Conservation (phyloP, 2,888 invertebrate genomes). For the Heliothis peltigera region DNA sequence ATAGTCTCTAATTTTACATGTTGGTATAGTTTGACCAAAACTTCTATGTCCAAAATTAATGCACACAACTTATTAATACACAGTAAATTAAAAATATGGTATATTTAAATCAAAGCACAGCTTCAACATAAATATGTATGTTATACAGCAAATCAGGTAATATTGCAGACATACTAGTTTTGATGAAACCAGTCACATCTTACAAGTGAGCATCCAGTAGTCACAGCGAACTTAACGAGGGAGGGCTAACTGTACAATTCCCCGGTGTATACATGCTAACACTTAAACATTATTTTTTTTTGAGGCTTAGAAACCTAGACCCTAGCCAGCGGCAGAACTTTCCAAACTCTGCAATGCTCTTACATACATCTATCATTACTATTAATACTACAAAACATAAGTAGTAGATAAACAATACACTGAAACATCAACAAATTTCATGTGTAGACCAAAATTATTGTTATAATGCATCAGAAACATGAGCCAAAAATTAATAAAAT, state of each 20-base stretch:
- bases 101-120: constrained; percentile 83
- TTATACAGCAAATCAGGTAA: constrained; percentile 70
- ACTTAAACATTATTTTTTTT: constrained; percentile 89
- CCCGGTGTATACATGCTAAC: constrained; percentile 89
- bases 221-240: constrained; percentile 90
- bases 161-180: constrained; percentile 83
- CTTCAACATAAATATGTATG: constrained; percentile 72
- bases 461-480: constrained; percentile 65
- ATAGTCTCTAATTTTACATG: constrained; percentile 88
- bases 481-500: constrained; percentile 61
- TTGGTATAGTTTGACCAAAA: constrained; percentile 84
- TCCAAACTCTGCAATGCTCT: constrained; percentile 86
- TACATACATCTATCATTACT: constrained; percentile 74
- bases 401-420: constrained; percentile 75
- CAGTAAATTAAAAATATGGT: constrained; percentile 74
- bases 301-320: constrained; percentile 87
- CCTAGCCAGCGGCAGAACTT: constrained; percentile 87
- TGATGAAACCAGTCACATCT: constrained; percentile 84
- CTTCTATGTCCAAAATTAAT: constrained; percentile 78
- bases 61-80: constrained; percentile 73
- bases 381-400: constrained; percentile 75
- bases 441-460: constrained; percentile 74
- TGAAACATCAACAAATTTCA: constrained; percentile 80
- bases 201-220: constrained; percentile 86
- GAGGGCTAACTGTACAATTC: constrained; percentile 90